These are phyloP conservation scores for Corvus cornix DNA, from an alignment of 2,113 vertebrate species.

Conservation along the genomic window DNA sequence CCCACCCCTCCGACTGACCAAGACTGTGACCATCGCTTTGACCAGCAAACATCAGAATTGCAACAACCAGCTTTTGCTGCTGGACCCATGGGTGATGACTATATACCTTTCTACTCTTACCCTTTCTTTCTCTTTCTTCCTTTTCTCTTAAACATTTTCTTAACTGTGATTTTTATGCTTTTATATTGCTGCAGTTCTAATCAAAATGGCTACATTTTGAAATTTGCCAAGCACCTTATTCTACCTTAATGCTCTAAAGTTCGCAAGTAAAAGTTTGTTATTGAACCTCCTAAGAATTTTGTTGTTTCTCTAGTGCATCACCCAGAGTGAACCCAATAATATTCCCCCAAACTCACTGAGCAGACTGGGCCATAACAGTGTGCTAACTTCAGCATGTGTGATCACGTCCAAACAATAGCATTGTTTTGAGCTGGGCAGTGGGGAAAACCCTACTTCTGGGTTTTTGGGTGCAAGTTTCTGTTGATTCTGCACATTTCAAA, in stretches of 20 bases:
- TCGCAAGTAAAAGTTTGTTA: neutral
- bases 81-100: neutral
- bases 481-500: neutral
- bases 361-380: neutral
- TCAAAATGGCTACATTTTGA: neutral
- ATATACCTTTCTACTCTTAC: neutral
- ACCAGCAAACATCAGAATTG: rapidly evolving
- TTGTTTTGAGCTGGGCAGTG: neutral
- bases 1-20: rapidly evolving
- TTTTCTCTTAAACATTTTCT: neutral
- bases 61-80: neutral
- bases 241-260: neutral
- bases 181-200: neutral
- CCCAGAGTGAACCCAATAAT: neutral
- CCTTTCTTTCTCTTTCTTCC: neutral
- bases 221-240: neutral
- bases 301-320: neutral
- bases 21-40: rapidly evolving
- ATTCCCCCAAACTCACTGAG: neutral
- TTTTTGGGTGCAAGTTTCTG: neutral
- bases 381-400: neutral
- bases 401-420: neutral
- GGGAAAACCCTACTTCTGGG: neutral
- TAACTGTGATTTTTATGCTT: neutral
- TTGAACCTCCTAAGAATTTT: neutral